A percentile compares a stretch with the other conserved stretches of the same genome.
These are phyloP conservation scores for Brachylomia viminalis DNA, from an alignment of 2,888 invertebrate genomes.

Conservation along the genomic window DNA sequence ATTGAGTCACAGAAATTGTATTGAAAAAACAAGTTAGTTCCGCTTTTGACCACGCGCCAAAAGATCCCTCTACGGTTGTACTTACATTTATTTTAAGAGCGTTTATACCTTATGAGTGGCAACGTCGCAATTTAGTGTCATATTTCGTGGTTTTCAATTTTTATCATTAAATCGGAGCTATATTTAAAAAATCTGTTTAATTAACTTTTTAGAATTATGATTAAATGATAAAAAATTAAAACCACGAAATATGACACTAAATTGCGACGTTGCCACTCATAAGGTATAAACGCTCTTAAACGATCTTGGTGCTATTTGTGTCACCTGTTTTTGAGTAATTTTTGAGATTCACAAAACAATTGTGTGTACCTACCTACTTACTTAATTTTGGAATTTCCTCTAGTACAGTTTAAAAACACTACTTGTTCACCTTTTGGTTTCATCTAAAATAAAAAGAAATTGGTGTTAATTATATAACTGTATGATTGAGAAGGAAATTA, in stretches of 20 bases:
- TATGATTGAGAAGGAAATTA: background rate
- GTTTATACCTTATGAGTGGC: no score
- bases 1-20: background rate
- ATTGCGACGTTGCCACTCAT: no score
- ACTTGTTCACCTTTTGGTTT: no score
- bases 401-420: constrained; percentile 29
- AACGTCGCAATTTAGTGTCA: no score
- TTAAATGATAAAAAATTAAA: no score
- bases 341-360: constrained; percentile 29
- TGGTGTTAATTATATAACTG: constrained; percentile 15
- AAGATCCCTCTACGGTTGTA: constrained; percentile 19
- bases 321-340: constrained; percentile 21
- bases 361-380: constrained; percentile 12
- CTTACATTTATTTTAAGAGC: constrained; percentile 25
- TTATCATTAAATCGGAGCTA: no score
- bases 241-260: no score
- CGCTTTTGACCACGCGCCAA: background rate
- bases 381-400: constrained; percentile 21
- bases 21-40: background rate
- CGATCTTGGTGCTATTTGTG: constrained; percentile 50
- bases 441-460: no score
- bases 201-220: no score
- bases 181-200: no score
- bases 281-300: no score
- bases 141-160: no score